Base-by-base conservation (phyloP, 2,797 vertebrate species). In the Odontamblyopus lacepedii region DNA sequence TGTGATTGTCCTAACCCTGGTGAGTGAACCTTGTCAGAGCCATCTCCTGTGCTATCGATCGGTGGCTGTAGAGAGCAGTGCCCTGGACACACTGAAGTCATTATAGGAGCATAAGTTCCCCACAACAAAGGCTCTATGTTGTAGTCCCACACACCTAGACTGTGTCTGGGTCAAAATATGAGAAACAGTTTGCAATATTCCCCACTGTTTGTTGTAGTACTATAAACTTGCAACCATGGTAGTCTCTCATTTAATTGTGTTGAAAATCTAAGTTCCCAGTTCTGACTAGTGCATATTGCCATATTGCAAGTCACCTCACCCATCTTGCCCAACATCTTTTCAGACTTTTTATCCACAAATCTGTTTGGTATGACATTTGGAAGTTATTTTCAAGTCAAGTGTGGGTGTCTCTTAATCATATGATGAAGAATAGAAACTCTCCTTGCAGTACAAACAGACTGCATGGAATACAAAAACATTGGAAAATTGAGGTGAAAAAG, bases 41-140 rank as follows among this genome's bases (percentile, higher is more conserved):
- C 75, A 56, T 82, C 82, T 76, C 69, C 80, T 68, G 63, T 32
- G 73, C 44, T 30, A 86, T 88, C 74, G 79, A 86, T 82, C 80
- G 69, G 80, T 62, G 79, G 84, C 82, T 69, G 65, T n/a, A 70
- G 60, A 78, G 63, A 78, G 63, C 70, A 1, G 15, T 6, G 67
- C 79, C 77, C 63, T 67, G 73, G 78, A 70, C 32, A 63, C 76
- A 59, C 44, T 2, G 26, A 59, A n/a, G 78, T 82, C 75, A 69
- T 83, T 74, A 80, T 64, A 27, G 64, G 19, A 16, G 72, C 74
- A 70, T 71, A 63, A 23, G 13, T 26, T 32, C 69, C 30, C 70
- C 18, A 63, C 78, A 72, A 65, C 68, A 38, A 66, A 66, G 16
- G 41, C 16, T 26, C n/a, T 41, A 63, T 50, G 38, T 27, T 66